Percentiles rank a stretch among this genome's conserved stretches.
Evolutionary conservation across 2,888 invertebrate genomes (phyloP).

Genomic region (Lysandra bellargus): DNA sequence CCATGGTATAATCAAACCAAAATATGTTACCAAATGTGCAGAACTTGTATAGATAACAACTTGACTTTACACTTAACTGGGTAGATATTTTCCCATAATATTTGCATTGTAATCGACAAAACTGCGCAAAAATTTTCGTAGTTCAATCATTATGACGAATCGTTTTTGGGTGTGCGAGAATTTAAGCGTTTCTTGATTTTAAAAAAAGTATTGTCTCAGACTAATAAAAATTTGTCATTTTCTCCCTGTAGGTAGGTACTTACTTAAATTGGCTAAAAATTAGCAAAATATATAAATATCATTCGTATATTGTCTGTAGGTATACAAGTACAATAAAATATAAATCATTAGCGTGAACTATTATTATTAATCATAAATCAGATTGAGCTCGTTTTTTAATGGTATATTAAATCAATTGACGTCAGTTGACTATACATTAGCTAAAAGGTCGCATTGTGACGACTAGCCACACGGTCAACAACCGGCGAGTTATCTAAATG

Average conservation of each 20-base stretch:
- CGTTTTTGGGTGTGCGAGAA: no score
- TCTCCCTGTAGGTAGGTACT: background rate
- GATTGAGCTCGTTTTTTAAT: background rate
- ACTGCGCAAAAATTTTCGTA: no score
- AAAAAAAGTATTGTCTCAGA: no score
- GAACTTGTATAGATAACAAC: no score
- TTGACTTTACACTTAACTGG: no score
- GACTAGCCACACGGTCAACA: background rate
- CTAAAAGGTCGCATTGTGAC: background rate
- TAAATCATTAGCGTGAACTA: background rate
- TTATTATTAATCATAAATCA: background rate
- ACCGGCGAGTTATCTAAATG: background rate
- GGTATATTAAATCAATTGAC: background rate
- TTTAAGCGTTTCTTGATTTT: no score
- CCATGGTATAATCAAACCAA: background rate
- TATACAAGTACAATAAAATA: background rate
- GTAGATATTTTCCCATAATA: no score
- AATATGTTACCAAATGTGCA: no score
- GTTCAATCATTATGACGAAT: no score
- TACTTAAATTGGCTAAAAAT: background rate
- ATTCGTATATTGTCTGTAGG: background rate
- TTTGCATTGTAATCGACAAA: no score
- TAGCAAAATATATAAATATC: background rate
- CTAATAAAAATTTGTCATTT: background rate
- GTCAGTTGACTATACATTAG: slow-evolving; percentile 4